These are phyloP conservation scores for Drosophila prosaltans DNA, from an alignment of 1,140 invertebrate genomes.

Conservation along the genomic window DNA sequence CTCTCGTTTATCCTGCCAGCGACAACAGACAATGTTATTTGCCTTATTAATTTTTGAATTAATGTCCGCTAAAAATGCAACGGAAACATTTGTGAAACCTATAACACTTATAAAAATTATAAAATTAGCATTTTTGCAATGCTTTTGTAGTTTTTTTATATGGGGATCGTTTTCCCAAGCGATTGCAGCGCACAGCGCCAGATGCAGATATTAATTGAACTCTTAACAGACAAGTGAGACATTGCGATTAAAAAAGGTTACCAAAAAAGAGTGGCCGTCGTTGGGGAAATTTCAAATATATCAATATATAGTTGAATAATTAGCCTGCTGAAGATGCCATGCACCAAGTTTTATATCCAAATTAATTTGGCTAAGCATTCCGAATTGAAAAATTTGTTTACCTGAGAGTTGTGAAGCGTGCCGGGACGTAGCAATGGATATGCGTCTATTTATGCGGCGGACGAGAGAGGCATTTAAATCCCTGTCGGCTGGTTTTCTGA, in stretches of 20 bases:
- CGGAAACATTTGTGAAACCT: background rate
- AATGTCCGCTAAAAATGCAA: too few relatives aligned
- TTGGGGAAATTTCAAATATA: background rate
- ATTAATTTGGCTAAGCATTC: background rate
- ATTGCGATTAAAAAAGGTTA: background rate
- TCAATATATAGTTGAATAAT: background rate
- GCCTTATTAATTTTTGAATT: too few relatives aligned
- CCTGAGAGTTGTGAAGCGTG: too few relatives aligned
- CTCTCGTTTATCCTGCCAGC: too few relatives aligned
- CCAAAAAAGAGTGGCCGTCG: background rate
- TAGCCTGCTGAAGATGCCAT: background rate
- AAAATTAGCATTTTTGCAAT: background rate
- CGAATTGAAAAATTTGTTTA: background rate
- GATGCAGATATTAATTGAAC: background rate
- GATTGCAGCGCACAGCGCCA: background rate
- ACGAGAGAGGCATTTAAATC: too few relatives aligned
- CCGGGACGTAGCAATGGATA: too few relatives aligned
- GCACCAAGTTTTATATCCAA: slow-evolving; percentile 1
- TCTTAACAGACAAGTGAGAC: background rate
- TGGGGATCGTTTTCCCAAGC: background rate
- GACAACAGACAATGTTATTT: too few relatives aligned
- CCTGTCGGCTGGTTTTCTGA: too few relatives aligned
- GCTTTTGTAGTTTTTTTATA: too few relatives aligned
- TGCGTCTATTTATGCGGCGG: too few relatives aligned
- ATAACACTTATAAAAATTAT: background rate